Base-by-base conservation (phyloP, 2,797 vertebrate genomes). In the Sphenopsis melanotis region DNA sequence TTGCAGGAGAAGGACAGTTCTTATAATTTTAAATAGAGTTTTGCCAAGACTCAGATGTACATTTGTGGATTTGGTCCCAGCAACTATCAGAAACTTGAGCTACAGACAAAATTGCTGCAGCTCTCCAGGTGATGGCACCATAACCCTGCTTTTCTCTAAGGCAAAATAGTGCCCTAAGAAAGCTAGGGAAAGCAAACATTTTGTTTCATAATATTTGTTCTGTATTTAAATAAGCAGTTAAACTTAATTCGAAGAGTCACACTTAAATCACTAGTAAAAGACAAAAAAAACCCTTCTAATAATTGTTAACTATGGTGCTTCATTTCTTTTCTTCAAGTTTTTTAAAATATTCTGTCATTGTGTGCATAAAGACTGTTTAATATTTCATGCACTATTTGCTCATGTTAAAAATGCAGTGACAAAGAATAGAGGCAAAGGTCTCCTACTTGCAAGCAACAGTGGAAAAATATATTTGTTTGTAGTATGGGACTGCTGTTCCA, bases 391-490 rank as follows among this genome's bases (percentile, higher is more conserved):
- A 50, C 21, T 90, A 53, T 95, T 97, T 95, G 63, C 49, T 95
- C 64, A 77, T 41, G 60, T 91, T 97, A 63, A 86, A 83, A 95
- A 91, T 81, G 53, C 93, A 96, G 57, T 87, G 88, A 88, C 65
- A 95, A 82, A 94, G 60, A 95, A 77, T 30, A 84, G 50, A 94
- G 63, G 77, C 71, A 86, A 93, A 93, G 77, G 84, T 92, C 72
- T 88, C 37, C 88, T 87, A 61, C 84, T 96, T 94, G 32, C 19
- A 94, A 96, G 93, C 68, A 97, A 87, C 20, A 15, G 57, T 77
- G 81, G 61, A 89, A 96, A 96, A 87, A 97, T 97, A 59, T 95
- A 96, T 98, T 98, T 98, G 94, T 97, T 98, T 97, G 88, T 95
- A 96, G 71, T 96, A 61, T 15, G 29, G 93, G 91, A 95, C 89